Percentiles rank a stretch among this genome's conserved stretches.
Conservation (phyloP, 2,113 vertebrate species). For the Tragelaphus strepsiceros region DNA sequence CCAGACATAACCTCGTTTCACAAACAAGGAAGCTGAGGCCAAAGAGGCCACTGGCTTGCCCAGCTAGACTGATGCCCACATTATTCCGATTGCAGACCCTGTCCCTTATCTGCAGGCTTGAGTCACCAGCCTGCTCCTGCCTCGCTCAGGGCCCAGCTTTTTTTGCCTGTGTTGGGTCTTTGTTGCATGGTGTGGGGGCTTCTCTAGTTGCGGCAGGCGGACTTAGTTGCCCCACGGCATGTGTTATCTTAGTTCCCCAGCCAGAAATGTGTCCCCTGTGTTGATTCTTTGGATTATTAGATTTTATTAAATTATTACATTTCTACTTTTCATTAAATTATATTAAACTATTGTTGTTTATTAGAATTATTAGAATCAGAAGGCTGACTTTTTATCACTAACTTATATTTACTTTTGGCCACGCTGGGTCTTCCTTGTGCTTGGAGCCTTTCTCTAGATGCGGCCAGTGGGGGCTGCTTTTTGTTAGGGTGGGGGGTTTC, state of each 20-base stretch:
- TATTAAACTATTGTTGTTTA: not conserved
- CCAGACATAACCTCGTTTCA: not conserved
- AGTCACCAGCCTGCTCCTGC: not conserved
- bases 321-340: not conserved
- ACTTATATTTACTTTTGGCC: not conserved
- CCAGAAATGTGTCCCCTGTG: not conserved
- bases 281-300: not conserved
- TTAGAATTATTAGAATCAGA: not conserved
- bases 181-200: not conserved
- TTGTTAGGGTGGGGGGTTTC: not conserved
- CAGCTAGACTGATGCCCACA: not conserved
- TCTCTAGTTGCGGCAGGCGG: fast-evolving
- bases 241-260: not conserved
- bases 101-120: not conserved
- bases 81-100: not conserved
- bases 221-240: not conserved
- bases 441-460: not conserved
- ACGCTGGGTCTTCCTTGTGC: not conserved
- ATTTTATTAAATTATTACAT: not conserved
- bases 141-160: not conserved
- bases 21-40: not conserved
- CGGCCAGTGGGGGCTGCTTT: not conserved
- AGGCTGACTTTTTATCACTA: not conserved
- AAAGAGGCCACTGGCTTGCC: not conserved
- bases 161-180: not conserved